These are phyloP conservation scores for Meriones unguiculatus DNA, from an alignment of 2,113 vertebrate species.

Conservation along the genomic window DNA sequence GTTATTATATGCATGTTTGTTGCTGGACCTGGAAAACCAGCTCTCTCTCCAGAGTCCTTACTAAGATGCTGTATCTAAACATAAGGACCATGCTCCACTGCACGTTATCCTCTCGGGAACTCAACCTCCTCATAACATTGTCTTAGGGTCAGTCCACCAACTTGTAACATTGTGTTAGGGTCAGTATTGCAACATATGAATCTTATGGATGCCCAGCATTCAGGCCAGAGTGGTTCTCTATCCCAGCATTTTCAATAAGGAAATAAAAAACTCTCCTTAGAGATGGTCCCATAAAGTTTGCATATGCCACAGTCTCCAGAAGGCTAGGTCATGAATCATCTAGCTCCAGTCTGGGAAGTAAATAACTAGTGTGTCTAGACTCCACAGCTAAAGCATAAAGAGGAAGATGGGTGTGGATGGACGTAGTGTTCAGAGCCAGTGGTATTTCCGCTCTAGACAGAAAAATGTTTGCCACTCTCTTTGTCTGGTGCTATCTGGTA, in stretches of 20 bases:
- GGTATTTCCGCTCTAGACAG: neutral
- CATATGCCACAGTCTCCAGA: neutral
- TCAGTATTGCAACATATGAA: neutral
- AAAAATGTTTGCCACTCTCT: neutral
- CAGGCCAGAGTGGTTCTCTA: no score
- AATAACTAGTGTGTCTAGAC: neutral
- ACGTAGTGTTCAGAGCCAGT: neutral
- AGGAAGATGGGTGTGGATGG: neutral
- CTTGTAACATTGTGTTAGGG: neutral
- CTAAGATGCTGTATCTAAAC: neutral
- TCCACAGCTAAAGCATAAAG: neutral
- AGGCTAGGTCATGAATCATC: neutral
- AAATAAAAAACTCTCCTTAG: neutral
- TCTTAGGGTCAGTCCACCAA: no score
- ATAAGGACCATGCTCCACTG: accelerated
- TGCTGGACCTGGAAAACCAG: neutral
- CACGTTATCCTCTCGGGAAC: accelerated
- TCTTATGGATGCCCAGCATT: neutral
- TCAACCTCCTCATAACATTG: neutral
- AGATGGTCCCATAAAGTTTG: neutral
- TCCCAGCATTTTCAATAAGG: neutral
- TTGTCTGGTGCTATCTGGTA: neutral
- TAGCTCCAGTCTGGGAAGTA: neutral
- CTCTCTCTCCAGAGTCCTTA: neutral
- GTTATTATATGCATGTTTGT: no score